Base-by-base conservation (phyloP, 2,888 invertebrate species). In the Heteromurus nitidus region DNA sequence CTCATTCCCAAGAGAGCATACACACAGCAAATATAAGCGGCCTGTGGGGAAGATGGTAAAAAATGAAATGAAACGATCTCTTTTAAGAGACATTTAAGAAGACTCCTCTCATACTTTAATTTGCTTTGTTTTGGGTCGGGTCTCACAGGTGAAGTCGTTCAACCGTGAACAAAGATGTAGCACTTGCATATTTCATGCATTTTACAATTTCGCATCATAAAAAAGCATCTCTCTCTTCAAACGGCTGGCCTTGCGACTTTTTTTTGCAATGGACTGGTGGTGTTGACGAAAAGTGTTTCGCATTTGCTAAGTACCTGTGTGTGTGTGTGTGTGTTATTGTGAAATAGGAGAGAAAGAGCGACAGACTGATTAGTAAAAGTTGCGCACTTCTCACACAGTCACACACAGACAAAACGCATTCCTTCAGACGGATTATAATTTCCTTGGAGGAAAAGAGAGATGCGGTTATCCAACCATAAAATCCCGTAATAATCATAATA, bases 401-500 rank as follows among this genome's bases (percentile, higher is more conserved):
- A n/a, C n/a, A n/a, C n/a, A n/a, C n/a, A n/a, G n/a, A n/a, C n/a
- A n/a, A n/a, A n/a, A n/a, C n/a, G n/a, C n/a, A n/a, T n/a, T n/a
- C n/a, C n/a, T n/a, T n/a, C n/a, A n/a, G n/a, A n/a, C n/a, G 53
- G 36, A 1, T 16, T 24, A 44, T 22, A 53, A 16, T 22, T 24
- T 58, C 73, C 62, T 36, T 75, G 20, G 42, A 68, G 24, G 13
- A 31, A 42, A 44, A 64, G 64, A 60, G 30, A 58, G 76, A 76
- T 69, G 76, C 50, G 76, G 76, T 77, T 77, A 77, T 68, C 76
- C 76, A 77, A 77, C 76, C 76, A 69, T 77, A 69, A 77, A 77
- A 77, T 77, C 76, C 76, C 69, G 76, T 68, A 77, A 77, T 77
- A 77, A 69, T 77, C 58, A 77, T 69, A 77, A 76, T 76, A 76